These are phyloP conservation scores for Drusus annulatus DNA, from an alignment of 1,140 invertebrate species.

Conservation along the genomic window DNA sequence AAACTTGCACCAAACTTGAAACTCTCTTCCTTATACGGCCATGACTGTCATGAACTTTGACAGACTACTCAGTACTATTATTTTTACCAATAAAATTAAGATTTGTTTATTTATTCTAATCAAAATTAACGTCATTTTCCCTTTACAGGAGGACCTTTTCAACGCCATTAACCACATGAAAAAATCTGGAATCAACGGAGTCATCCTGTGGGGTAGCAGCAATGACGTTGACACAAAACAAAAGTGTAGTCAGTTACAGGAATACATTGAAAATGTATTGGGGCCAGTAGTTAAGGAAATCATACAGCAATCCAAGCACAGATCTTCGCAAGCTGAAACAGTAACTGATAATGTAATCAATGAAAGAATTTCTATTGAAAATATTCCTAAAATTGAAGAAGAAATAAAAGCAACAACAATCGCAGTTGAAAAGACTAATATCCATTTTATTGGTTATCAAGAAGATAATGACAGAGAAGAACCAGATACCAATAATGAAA, in stretches of 20 bases:
- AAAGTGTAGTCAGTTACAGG: slow-evolving; percentile 75
- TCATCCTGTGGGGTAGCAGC: slow-evolving; percentile 83
- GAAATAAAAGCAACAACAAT: not conserved
- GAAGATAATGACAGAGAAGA: too few species aligned
- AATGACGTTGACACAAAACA: slow-evolving; percentile 76
- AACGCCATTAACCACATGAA: slow-evolving; percentile 71
- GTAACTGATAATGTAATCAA: slow-evolving; percentile 10
- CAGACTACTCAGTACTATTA: too few species aligned
- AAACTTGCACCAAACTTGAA: too few species aligned
- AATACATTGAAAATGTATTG: slow-evolving; percentile 74
- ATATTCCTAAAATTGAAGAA: not conserved
- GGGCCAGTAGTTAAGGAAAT: slow-evolving; percentile 72
- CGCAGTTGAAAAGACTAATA: too few species aligned
- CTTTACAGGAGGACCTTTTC: slow-evolving; percentile 74
- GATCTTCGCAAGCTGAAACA: not conserved
- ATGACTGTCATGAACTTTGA: too few species aligned
- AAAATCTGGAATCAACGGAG: slow-evolving; percentile 73
- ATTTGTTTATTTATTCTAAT: too few species aligned
- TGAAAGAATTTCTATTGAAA: not conserved
- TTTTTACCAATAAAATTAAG: too few species aligned
- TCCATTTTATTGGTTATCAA: too few species aligned
- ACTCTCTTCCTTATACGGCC: too few species aligned
- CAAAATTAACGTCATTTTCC: not conserved
- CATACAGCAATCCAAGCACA: not conserved
- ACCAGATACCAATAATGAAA: not conserved